Percentiles rank a stretch among this genome's conserved stretches.
phyloP scores from a whole-genome alignment of 2,113 vertebrate genomes.

The Pristiophorus japonicus region DNA sequence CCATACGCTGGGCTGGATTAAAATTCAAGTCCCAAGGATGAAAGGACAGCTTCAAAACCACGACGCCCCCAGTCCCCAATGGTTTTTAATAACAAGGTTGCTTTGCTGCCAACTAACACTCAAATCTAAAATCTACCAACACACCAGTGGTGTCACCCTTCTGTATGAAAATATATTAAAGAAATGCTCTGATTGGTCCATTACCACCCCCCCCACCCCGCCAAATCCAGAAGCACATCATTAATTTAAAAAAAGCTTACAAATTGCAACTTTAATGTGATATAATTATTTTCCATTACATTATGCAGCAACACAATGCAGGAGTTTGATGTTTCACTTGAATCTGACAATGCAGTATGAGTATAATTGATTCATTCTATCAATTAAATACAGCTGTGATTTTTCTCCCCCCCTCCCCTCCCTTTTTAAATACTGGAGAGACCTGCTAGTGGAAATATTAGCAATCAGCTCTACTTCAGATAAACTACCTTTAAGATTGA shows the following conservation, averaged over 20 bases:
- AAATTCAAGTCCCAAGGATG: neutral
- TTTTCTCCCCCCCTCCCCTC: neutral
- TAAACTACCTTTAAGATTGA: conserved; percentile 49
- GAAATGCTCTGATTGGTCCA: neutral
- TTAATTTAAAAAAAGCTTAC: conserved; percentile 5
- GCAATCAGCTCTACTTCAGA: conserved; percentile 48
- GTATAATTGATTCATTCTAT: conserved; percentile 69
- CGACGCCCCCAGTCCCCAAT: neutral
- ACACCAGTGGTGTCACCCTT: neutral
- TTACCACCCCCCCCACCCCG: neutral
- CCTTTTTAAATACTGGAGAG: conserved; percentile 47
- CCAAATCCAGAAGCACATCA: neutral
- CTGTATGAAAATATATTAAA: neutral
- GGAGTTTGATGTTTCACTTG: conserved; percentile 45
- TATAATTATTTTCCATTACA: conserved; percentile 30
- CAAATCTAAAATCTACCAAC: neutral
- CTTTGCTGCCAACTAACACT: neutral
- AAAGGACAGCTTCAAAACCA: neutral
- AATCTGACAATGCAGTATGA: conserved; percentile 55
- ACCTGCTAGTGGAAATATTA: conserved; percentile 50
- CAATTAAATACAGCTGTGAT: conserved; percentile 63
- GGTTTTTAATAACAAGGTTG: neutral
- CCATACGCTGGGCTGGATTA: neutral
- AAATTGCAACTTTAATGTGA: conserved; percentile 15
- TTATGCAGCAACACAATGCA: conserved; percentile 27